Conservation (phyloP, 2,113 vertebrate species). For the Silurus asotus region DNA sequence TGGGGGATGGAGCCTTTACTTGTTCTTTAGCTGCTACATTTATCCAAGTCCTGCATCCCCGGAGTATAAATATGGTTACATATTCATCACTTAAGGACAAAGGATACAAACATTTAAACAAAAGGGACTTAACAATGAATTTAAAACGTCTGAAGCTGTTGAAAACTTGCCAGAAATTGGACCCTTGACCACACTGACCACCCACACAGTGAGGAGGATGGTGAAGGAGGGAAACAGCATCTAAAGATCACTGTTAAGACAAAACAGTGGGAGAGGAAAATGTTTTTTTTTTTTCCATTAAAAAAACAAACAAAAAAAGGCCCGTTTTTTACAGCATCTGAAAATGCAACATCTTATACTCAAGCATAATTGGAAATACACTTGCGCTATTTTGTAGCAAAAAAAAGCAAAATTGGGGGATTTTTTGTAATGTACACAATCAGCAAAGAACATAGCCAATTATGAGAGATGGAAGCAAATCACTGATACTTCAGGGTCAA, state of each 20-base stretch:
- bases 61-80: not conserved
- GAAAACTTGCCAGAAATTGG: not conserved
- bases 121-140: not conserved
- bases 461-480: not conserved
- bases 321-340: not conserved
- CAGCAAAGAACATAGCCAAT: not conserved
- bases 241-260: conserved; percentile 14
- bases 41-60: not conserved
- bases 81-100: not conserved
- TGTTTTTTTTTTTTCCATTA: not conserved
- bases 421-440: not conserved
- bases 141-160: not conserved
- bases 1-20: not conserved
- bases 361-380: not conserved
- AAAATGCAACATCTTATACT: not conserved
- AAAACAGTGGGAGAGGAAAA: not conserved
- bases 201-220: conserved; percentile 22
- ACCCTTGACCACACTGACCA: conserved; percentile 2
- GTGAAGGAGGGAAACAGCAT: not conserved
- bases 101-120: not conserved
- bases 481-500: not conserved
- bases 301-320: not conserved
- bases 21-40: not conserved
- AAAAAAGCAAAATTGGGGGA: not conserved
- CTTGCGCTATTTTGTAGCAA: not conserved